Evolutionary conservation across 2,113 vertebrate species (phyloP).

Genomic region (Aspidoscelis tigris): DNA sequence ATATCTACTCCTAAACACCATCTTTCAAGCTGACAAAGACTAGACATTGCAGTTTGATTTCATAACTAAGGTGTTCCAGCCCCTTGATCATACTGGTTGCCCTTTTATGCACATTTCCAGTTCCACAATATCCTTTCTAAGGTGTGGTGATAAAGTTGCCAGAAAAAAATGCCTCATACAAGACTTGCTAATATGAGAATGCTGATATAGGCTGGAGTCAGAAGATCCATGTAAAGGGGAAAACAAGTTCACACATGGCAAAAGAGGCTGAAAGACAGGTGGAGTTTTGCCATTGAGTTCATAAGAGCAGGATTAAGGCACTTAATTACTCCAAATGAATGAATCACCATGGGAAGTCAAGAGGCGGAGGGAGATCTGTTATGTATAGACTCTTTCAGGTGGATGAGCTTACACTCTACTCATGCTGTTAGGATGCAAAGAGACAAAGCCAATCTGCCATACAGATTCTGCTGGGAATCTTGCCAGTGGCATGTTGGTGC

Average conservation of each 20-base stretch:
- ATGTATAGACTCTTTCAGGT: conserved; percentile 9
- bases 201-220: neutral
- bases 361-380: neutral
- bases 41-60: too few species aligned
- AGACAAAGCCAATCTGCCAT: conserved; percentile 16
- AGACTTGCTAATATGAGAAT: conserved; percentile 8
- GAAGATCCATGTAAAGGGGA: neutral
- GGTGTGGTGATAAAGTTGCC: neutral
- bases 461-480: conserved; percentile 3
- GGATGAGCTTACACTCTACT: conserved; percentile 27
- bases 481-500: neutral
- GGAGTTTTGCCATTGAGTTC: conserved; percentile 24
- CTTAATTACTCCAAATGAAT: conserved; percentile 37
- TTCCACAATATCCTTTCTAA: too few species aligned
- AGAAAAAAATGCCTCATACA: neutral
- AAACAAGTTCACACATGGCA: conserved; percentile 23
- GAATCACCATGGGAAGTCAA: neutral
- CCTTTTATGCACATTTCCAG: too few species aligned
- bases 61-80: too few species aligned
- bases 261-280: conserved; percentile 38
- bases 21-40: too few species aligned
- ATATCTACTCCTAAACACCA: too few species aligned
- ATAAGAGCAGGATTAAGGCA: neutral
- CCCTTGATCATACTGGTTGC: too few species aligned
- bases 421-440: conserved; percentile 9